phyloP scores from a whole-genome alignment of 2,797 vertebrate species.

The Hoplostethus atlanticus region DNA sequence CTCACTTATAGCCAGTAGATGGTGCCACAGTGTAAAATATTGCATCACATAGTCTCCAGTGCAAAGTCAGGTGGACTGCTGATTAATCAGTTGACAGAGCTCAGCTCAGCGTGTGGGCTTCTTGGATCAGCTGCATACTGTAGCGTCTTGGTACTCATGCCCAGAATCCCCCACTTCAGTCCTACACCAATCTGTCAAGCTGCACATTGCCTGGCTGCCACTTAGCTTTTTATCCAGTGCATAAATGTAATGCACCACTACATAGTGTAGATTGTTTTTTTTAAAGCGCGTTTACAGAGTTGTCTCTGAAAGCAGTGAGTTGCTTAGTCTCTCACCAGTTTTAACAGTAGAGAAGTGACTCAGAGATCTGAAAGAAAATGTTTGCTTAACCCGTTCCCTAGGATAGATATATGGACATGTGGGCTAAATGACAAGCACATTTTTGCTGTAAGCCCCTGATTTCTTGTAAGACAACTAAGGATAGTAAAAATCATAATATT shows the following conservation, averaged over 20 bases:
- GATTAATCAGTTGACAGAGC: constrained; percentile 72
- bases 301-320: constrained; percentile 28
- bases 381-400: constrained; percentile 47
- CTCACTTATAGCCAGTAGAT: constrained; percentile 70
- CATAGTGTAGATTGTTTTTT: constrained; percentile 1
- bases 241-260: constrained; percentile 31
- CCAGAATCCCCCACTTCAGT: constrained; percentile 67
- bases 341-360: constrained; percentile 55
- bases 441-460: constrained; percentile 30
- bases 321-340: constrained; percentile 53
- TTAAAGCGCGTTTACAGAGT: constrained; percentile 1
- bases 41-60: not conserved
- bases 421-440: constrained; percentile 23
- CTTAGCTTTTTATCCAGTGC: constrained; percentile 31
- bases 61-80: constrained; percentile 61
- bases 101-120: constrained; percentile 65
- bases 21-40: constrained; percentile 56
- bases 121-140: constrained; percentile 61
- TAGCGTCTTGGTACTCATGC: constrained; percentile 52
- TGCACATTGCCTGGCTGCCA: constrained; percentile 53
- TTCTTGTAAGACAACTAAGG: constrained; percentile 35
- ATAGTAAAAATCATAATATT: not conserved
- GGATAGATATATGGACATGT: constrained; percentile 44
- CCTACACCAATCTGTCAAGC: constrained; percentile 78
- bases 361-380: constrained; percentile 42